These are phyloP conservation scores for Listronotus oregonensis DNA, from an alignment of 1,140 invertebrate species.

Conservation along the genomic window DNA sequence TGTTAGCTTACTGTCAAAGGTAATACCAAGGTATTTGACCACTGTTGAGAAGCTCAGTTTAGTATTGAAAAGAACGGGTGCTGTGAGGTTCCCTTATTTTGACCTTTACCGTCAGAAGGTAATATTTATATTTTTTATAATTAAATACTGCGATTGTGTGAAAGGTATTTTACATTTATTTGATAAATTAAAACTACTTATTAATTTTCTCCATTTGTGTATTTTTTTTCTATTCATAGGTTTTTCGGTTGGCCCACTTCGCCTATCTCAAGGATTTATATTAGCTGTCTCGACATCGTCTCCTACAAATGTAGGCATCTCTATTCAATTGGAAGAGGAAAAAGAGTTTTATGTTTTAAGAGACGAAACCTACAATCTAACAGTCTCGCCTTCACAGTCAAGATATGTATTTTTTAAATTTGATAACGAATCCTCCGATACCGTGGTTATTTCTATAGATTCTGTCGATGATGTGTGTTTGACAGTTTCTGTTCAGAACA, in stretches of 20 bases:
- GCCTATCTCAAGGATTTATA: conserved; percentile 56
- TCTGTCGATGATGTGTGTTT: conserved; percentile 71
- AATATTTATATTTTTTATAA: too few relatives aligned
- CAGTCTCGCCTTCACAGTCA: conserved; percentile 59
- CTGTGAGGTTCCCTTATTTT: too few relatives aligned
- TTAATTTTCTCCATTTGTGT: neutral
- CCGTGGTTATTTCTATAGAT: conserved; percentile 68
- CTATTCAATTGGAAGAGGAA: conserved; percentile 60
- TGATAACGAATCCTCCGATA: conserved; percentile 51
- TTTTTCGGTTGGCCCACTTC: conserved; percentile 22
- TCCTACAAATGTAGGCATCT: conserved; percentile 57
- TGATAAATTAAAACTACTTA: too few relatives aligned
- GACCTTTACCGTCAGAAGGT: too few relatives aligned
- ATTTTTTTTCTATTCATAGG: conserved; percentile 27
- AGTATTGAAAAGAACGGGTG: too few relatives aligned
- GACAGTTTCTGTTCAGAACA: conserved; percentile 59
- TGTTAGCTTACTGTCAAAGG: too few relatives aligned
- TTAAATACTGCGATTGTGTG: too few relatives aligned
- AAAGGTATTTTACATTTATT: too few relatives aligned
- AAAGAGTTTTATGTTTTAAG: conserved; percentile 64
- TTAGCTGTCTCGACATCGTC: conserved; percentile 68
- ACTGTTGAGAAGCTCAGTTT: too few relatives aligned
- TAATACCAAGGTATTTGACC: too few relatives aligned
- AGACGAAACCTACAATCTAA: conserved; percentile 51
- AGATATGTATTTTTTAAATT: conserved; percentile 50